Evolutionary conservation across 2,797 vertebrate species (phyloP).

Genomic region (Acanthis flammea): DNA sequence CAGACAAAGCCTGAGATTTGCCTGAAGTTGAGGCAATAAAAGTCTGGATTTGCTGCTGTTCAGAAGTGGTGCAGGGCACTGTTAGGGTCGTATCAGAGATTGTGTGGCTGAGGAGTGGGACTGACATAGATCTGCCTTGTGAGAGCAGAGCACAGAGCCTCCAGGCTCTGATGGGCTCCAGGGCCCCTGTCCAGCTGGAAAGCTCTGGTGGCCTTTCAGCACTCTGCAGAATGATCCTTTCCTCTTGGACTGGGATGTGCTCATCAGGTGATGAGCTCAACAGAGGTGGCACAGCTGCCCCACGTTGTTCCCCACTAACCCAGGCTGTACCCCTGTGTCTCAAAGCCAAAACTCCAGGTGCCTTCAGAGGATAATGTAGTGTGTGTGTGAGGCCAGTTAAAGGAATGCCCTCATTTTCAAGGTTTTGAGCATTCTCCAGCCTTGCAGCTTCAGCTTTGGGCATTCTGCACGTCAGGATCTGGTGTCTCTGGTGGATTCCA

Average conservation of each 20-base stretch:
- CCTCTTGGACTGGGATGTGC: not conserved
- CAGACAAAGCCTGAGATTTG: not conserved
- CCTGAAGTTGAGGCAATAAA: not conserved
- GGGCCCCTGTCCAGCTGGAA: not conserved
- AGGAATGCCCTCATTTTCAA: not conserved
- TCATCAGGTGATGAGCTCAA: not conserved
- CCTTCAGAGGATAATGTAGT: not conserved
- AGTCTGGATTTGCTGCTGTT: not conserved
- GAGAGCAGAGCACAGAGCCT: not conserved
- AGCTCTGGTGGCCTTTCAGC: not conserved
- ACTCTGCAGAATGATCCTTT: not conserved
- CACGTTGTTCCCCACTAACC: not conserved
- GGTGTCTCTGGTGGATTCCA: not conserved
- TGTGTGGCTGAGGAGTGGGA: not conserved
- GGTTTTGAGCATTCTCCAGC: not conserved
- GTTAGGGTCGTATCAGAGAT: accelerated
- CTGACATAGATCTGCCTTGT: accelerated
- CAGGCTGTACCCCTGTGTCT: not conserved
- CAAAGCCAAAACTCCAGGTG: not conserved
- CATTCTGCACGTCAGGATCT: not conserved
- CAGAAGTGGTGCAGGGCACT: not conserved
- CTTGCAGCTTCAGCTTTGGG: not conserved
- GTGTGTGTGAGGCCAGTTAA: not conserved
- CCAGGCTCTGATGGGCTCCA: not conserved
- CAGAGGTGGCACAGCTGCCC: not conserved